These are phyloP conservation scores for Natator depressus DNA, from an alignment of 2,113 vertebrate species.

Conservation along the genomic window DNA sequence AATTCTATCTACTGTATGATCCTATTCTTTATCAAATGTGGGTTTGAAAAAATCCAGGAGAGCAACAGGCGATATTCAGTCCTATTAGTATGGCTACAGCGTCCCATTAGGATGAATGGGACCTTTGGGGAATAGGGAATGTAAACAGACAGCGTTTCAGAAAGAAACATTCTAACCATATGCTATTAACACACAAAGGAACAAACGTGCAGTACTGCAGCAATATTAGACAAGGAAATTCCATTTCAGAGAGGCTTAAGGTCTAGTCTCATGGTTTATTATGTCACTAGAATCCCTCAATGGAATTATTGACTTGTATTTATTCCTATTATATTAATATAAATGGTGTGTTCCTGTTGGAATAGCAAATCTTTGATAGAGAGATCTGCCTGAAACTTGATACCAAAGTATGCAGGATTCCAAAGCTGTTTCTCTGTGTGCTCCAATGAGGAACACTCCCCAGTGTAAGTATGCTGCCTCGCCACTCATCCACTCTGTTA, in stretches of 20 bases:
- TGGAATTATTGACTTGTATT: not conserved
- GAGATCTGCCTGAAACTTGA: fast-evolving
- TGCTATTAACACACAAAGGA: fast-evolving
- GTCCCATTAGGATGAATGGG: not conserved
- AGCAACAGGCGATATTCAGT: not conserved
- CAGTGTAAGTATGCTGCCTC: not conserved
- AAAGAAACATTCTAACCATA: not conserved
- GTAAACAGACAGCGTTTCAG: not conserved
- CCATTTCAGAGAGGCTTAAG: not conserved
- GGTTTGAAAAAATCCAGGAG: not conserved
- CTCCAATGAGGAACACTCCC: fast-evolving
- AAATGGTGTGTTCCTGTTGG: fast-evolving
- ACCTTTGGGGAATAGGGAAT: not conserved
- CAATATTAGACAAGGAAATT: fast-evolving
- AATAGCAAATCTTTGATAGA: not conserved
- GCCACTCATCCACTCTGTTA: fast-evolving
- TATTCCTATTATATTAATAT: fast-evolving
- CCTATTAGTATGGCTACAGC: not conserved
- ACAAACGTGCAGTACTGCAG: fast-evolving
- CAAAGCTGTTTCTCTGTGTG: not conserved
- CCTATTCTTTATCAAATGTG: not conserved
- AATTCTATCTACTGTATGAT: not conserved
- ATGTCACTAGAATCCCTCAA: fast-evolving
- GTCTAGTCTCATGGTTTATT: fast-evolving
- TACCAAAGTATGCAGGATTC: fast-evolving